phyloP scores from a whole-genome alignment of 2,888 invertebrate genomes.

The Rhyacophila evoluta region DNA sequence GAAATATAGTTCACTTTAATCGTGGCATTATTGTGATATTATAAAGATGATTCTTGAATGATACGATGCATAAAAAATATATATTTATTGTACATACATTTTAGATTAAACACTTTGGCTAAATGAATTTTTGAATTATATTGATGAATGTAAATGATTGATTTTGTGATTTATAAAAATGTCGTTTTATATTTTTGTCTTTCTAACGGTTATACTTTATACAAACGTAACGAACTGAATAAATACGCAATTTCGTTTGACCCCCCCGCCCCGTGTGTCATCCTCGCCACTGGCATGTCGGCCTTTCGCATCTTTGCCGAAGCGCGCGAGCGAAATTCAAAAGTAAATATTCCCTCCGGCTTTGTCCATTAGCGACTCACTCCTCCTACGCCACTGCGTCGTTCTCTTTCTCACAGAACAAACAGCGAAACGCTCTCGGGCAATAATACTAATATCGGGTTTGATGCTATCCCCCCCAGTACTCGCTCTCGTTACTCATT shows the following conservation, averaged over 20 bases:
- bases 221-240: slow-evolving; percentile 50
- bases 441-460: slow-evolving; percentile 49
- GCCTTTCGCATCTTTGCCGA: slow-evolving; percentile 2
- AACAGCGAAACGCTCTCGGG: slow-evolving; percentile 45
- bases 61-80: too few relatives aligned
- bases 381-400: not conserved
- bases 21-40: too few relatives aligned
- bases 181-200: too few relatives aligned
- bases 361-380: slow-evolving; percentile 47
- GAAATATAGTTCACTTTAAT: too few relatives aligned
- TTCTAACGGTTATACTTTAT: not conserved
- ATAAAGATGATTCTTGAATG: too few relatives aligned
- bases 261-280: not conserved
- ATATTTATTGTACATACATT: too few relatives aligned
- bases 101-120: too few relatives aligned
- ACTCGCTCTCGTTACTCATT: slow-evolving; percentile 19
- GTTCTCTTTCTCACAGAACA: slow-evolving; percentile 34
- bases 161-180: too few relatives aligned
- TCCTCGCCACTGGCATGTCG: not conserved
- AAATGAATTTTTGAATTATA: too few relatives aligned
- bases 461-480: not conserved
- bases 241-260: slow-evolving; percentile 47
- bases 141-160: too few relatives aligned
- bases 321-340: slow-evolving; percentile 46
- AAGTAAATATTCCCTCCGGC: slow-evolving; percentile 52